Percentiles rank a stretch among this genome's conserved stretches.
These are phyloP conservation scores for Phalloptychus januarius DNA, from an alignment of 2,797 vertebrate species.

Conservation along the genomic window DNA sequence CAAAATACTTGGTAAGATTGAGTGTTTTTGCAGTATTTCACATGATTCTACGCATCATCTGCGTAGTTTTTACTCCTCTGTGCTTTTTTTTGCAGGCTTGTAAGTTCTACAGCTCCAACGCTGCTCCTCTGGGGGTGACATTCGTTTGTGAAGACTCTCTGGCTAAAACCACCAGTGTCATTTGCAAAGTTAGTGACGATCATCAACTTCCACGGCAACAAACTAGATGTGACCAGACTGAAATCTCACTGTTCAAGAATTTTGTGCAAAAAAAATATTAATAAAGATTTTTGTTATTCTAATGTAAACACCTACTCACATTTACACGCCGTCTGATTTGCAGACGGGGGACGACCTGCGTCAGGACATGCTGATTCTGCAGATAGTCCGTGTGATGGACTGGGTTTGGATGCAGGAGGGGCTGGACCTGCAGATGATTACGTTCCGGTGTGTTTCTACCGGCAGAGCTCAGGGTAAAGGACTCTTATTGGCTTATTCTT, in stretches of 20 bases:
- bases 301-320: background rate
- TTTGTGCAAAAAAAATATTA: too few species aligned
- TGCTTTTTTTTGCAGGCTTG: constrained; percentile 80
- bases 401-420: constrained; percentile 92
- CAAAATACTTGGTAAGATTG: too few species aligned
- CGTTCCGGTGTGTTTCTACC: constrained; percentile 91
- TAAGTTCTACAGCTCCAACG: constrained; percentile 91
- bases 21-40: too few species aligned
- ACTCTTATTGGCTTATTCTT: background rate
- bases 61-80: background rate
- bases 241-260: too few species aligned
- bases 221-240: too few species aligned
- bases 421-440: constrained; percentile 94
- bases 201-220: background rate
- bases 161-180: constrained; percentile 87
- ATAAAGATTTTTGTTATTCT: background rate
- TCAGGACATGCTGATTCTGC: constrained; percentile 95
- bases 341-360: constrained; percentile 93
- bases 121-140: constrained; percentile 89
- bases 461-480: constrained; percentile 85
- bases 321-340: constrained; percentile 2
- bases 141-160: constrained; percentile 89
- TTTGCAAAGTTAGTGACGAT: constrained; percentile 87
- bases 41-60: background rate
- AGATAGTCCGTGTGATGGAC: constrained; percentile 93